Evolutionary conservation across 2,113 vertebrate genomes (phyloP).

Genomic region (Semicossyphus pulcher): DNA sequence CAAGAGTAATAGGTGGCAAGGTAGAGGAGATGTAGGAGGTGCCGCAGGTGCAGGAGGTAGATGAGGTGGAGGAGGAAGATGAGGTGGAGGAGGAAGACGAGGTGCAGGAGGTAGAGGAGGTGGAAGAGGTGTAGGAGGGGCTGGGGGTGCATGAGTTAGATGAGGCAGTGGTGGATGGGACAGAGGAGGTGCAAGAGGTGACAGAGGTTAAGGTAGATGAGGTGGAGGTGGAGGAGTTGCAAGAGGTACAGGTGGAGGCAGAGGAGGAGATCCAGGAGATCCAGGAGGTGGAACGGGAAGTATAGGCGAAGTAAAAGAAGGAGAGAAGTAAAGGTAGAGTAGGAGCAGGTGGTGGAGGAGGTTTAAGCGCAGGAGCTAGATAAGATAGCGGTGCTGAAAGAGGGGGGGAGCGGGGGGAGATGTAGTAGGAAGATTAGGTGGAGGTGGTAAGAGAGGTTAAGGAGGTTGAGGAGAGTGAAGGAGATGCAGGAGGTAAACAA

Average conservation of each 20-base stretch:
- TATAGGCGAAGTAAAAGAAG: too few species aligned
- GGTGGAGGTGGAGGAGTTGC: neutral
- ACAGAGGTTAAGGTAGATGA: too few species aligned
- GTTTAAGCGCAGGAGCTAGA: neutral
- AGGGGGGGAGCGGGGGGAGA: neutral
- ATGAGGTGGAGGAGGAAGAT: neutral
- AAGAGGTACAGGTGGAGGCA: neutral
- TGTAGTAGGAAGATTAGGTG: neutral
- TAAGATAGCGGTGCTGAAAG: neutral
- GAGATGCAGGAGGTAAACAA: neutral
- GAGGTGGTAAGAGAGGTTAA: neutral
- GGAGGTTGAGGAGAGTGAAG: neutral
- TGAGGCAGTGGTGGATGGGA: neutral
- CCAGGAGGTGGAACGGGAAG: too few species aligned
- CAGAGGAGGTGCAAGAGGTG: neutral
- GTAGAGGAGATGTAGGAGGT: neutral
- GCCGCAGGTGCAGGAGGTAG: neutral
- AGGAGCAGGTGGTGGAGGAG: neutral
- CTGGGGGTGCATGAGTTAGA: neutral
- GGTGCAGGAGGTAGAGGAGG: neutral
- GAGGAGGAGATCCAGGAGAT: neutral
- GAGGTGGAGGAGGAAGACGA: neutral
- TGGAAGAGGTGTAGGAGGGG: neutral
- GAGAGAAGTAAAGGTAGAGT: neutral
- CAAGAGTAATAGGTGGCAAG: too few species aligned